Conservation (phyloP, 2,888 invertebrate genomes). For the Agrilus mali region DNA sequence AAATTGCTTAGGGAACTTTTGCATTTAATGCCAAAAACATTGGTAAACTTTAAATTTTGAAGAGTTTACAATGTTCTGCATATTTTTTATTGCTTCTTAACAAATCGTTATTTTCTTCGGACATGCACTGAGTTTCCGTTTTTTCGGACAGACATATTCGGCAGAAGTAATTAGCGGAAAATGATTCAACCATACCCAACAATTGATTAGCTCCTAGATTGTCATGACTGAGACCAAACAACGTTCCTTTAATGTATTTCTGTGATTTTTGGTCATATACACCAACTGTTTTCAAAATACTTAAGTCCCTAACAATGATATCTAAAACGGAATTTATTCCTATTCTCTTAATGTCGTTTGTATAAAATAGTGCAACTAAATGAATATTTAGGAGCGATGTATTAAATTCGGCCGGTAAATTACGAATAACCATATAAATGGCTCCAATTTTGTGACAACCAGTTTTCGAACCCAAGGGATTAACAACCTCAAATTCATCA, state of each 20-base stretch:
- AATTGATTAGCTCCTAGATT: conserved; percentile 13
- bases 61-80: background rate
- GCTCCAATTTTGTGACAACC: no score
- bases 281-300: background rate
- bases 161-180: conserved; percentile 12
- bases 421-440: no score
- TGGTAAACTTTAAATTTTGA: no score
- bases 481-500: no score
- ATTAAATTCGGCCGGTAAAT: conserved; percentile 9
- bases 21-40: conserved; percentile 6
- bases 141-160: conserved; percentile 12
- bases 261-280: background rate
- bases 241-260: conserved; percentile 5
- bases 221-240: conserved; percentile 9
- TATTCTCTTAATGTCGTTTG: background rate
- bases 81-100: background rate
- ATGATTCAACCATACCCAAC: conserved; percentile 15
- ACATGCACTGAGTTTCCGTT: conserved; percentile 1
- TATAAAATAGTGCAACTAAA: conserved; percentile 10
- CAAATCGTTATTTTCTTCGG: background rate
- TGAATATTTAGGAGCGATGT: conserved; percentile 10
- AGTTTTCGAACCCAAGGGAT: no score
- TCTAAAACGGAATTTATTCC: no score
- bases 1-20: conserved; percentile 8
- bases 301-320: no score